Conservation (phyloP, 2,113 vertebrate species). For the Pogonocichla stellata region DNA sequence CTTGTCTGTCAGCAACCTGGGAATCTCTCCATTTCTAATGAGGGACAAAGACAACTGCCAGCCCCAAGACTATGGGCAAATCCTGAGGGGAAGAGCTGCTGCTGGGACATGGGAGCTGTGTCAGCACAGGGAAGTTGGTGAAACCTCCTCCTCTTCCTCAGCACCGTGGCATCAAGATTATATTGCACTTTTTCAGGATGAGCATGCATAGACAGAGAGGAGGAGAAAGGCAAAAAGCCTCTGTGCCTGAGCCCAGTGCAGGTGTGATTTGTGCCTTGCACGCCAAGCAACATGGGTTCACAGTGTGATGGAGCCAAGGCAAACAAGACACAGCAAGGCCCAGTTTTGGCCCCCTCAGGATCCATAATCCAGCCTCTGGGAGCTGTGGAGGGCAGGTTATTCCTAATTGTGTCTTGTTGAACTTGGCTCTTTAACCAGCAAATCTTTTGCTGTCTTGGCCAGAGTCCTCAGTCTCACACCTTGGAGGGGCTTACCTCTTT, state of each 20-base stretch:
- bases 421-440: slow-evolving; percentile 56
- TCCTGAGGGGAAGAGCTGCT: neutral
- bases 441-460: slow-evolving; percentile 50
- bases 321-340: slow-evolving; percentile 52
- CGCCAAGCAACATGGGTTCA: neutral
- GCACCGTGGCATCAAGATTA: neutral
- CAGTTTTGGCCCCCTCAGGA: slow-evolving; percentile 34
- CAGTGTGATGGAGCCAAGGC: slow-evolving; percentile 45
- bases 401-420: slow-evolving; percentile 67
- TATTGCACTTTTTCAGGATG: neutral
- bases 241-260: neutral
- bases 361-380: slow-evolving; percentile 27
- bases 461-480: slow-evolving; percentile 39
- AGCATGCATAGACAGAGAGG: neutral
- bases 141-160: neutral
- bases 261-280: slow-evolving; percentile 48
- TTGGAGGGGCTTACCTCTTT: slow-evolving; percentile 7
- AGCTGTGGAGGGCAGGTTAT: slow-evolving; percentile 49
- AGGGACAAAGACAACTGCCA: neutral
- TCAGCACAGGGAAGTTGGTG: neutral
- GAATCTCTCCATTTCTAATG: neutral
- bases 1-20: neutral
- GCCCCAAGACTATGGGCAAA: neutral
- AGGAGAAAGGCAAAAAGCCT: neutral
- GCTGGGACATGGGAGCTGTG: neutral